phyloP scores from a whole-genome alignment of 2,888 invertebrate species.

The Dynastes hyllus region DNA sequence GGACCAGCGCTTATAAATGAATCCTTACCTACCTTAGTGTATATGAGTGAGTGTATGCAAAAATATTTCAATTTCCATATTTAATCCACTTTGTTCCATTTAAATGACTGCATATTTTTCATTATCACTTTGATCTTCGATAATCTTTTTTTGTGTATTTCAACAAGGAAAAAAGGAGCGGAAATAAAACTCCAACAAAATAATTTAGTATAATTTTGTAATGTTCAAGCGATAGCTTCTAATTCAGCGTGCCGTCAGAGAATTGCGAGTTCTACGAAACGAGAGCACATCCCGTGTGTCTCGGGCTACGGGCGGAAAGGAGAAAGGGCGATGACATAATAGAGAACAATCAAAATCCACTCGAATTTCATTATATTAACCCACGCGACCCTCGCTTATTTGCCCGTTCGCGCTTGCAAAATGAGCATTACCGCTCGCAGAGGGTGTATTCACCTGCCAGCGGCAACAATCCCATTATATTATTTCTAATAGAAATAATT shows the following conservation, averaged over 20 bases:
- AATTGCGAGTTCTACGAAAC: not conserved
- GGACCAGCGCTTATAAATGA: no score
- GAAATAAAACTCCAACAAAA: not conserved
- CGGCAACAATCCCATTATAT: slow-evolving; percentile 14
- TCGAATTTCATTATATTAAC: slow-evolving; percentile 50
- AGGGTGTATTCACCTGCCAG: slow-evolving; percentile 42
- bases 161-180: no score
- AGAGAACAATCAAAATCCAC: slow-evolving; percentile 48
- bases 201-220: slow-evolving; percentile 23
- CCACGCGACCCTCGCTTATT: slow-evolving; percentile 36
- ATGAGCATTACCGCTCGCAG: slow-evolving; percentile 38
- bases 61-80: no score
- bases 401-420: slow-evolving; percentile 41
- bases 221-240: slow-evolving; percentile 3
- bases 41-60: no score
- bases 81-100: no score
- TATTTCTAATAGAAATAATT: slow-evolving; percentile 39
- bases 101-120: no score
- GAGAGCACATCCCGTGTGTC: not conserved
- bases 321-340: slow-evolving; percentile 22
- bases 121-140: no score
- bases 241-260: not conserved
- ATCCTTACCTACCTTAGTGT: no score
- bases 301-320: not conserved
- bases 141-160: no score